Conservation (phyloP, 2,113 vertebrate species). For the Istiophorus platypterus region DNA sequence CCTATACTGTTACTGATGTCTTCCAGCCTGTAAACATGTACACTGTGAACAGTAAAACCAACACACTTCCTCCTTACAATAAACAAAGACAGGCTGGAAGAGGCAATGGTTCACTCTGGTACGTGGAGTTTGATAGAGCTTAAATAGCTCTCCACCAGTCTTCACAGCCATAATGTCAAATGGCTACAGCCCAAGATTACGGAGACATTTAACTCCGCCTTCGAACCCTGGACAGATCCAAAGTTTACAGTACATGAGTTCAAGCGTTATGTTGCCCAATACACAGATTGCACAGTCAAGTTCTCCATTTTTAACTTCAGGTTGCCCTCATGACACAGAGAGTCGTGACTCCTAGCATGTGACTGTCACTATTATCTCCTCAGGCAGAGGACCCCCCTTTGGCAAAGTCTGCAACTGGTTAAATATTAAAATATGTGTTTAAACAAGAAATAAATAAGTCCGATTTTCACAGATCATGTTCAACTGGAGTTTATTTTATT, state of each 20-base stretch:
- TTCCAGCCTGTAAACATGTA: background rate
- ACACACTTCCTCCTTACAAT: background rate
- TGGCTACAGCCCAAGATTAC: background rate
- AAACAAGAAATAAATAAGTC: constrained; percentile 47
- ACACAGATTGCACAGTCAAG: background rate
- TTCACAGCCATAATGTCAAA: constrained; percentile 11
- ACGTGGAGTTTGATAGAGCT: background rate
- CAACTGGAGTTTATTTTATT: constrained; percentile 87
- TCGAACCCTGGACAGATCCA: background rate
- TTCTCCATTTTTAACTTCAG: constrained; percentile 1
- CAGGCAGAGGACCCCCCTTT: constrained; percentile 1
- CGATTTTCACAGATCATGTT: constrained; percentile 59
- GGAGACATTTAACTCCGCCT: background rate
- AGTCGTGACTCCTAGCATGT: constrained; percentile 9
- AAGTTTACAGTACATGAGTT: constrained; percentile 6
- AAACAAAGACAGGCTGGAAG: background rate
- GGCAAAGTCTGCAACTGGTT: constrained; percentile 12
- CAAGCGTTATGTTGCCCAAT: background rate
- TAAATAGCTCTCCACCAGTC: constrained; percentile 38
- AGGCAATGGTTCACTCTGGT: background rate
- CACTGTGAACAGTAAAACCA: background rate
- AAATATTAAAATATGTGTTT: constrained; percentile 7
- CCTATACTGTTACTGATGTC: background rate
- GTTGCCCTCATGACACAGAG: constrained; percentile 18
- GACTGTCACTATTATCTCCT: constrained; percentile 8